Base-by-base conservation (phyloP, 2,888 invertebrate species). In the Drosophila neonasuta region DNA sequence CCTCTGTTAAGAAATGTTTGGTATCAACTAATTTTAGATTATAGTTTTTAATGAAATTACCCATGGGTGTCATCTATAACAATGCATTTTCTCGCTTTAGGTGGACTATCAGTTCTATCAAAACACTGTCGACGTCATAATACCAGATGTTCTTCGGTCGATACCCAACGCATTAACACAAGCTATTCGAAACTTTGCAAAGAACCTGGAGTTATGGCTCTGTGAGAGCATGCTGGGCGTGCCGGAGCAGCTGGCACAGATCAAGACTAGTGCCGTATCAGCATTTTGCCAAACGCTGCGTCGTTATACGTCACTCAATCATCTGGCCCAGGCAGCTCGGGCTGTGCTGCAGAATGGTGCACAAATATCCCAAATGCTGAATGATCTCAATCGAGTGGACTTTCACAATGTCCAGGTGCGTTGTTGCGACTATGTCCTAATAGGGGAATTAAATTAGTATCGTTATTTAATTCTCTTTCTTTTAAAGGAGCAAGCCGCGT, bases 291-390 rank as follows among this genome's bases (percentile, higher is more conserved):
- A 98, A 91, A 98, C 97, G 20, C 91, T 99, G 88, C 94, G 98
- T 41, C 95, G 99, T 39, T 99, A 99, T 92, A 99, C 99, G 7
- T 98, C 98, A 30, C 93, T 99, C 70, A 99, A 99, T 92, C 99
- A 99, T 91, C 93, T 99, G 87, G 99, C 99, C 70, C 93, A 93
- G 73, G 91, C 91, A 9, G 99, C 99, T 6, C 93, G 99, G 57
- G 98, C 98, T 56, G 99, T 99, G 61, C 93, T 99, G 76, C 97
- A 97, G 91, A 99, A 99, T 92, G 95, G 96, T 77, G 95, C 95
- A 79, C 98, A 99, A 92, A 98, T 99, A 88, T 95, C 95, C 80
- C 97, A 99, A 93, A 99, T 99, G 99, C 92, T 98, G 71, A 94
- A 96, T 24, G 99, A 99, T 92, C 93, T 99, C 80, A 98, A 97